Conservation (phyloP, 30 jellyfish, hydroid and myxozoan genomes). For the Hydractinia symbiolongicarpus region DNA sequence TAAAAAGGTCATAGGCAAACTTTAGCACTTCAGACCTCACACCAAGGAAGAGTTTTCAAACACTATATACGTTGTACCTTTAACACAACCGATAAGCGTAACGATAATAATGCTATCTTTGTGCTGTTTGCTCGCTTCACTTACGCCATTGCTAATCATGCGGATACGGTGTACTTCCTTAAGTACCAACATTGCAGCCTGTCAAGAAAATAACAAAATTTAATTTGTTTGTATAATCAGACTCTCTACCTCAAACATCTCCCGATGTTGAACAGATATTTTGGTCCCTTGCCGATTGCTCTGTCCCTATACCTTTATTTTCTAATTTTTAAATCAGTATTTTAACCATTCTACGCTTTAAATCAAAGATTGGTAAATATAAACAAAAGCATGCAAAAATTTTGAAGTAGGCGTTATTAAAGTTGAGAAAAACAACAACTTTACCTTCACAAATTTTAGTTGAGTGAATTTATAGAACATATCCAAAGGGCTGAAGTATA, state of each 20-base stretch:
- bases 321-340: too few species aligned
- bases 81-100: constrained; percentile 45
- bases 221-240: background rate
- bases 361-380: too few species aligned
- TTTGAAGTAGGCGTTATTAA: background rate
- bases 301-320: too few species aligned
- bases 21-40: too few species aligned
- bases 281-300: too few species aligned
- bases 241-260: too few species aligned
- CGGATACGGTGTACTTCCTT: constrained; percentile 73
- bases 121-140: constrained; percentile 27
- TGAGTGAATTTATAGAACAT: constrained; percentile 29
- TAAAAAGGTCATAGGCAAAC: background rate
- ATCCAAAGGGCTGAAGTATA: constrained; percentile 65
- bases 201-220: background rate
- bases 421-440: background rate
- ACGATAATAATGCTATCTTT: constrained; percentile 38
- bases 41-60: too few species aligned
- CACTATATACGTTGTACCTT: constrained; percentile 35
- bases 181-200: constrained; percentile 52
- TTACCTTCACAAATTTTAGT: constrained; percentile 48
- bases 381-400: too few species aligned
- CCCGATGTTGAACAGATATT: too few species aligned
- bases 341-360: too few species aligned
- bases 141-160: constrained; percentile 48